Percentiles rank a stretch among this genome's conserved stretches.
phyloP scores from a whole-genome alignment of 2,888 invertebrate species.

The Panzeria rudis region DNA sequence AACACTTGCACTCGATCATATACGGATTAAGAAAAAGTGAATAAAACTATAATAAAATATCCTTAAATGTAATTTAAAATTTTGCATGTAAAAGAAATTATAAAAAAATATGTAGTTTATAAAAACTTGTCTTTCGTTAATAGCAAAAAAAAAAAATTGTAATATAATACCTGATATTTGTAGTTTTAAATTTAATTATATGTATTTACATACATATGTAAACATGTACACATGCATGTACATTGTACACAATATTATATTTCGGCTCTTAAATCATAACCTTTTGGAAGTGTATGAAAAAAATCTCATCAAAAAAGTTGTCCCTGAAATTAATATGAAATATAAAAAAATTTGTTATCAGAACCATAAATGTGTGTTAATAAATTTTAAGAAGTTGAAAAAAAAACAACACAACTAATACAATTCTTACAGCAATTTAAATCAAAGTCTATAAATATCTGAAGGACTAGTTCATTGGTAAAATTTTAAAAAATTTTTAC shows the following conservation, averaged over 20 bases:
- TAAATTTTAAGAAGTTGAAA: not conserved
- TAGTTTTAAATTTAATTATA: no score
- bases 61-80: constrained; percentile 33
- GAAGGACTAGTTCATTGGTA: not conserved
- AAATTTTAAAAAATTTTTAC: not conserved
- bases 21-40: not conserved
- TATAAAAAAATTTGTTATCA: not conserved
- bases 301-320: not conserved
- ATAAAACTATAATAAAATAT: not conserved
- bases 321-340: not conserved
- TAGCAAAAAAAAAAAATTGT: not conserved
- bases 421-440: not conserved
- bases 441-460: not conserved
- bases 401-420: not conserved
- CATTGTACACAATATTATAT: no score
- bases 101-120: not conserved
- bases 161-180: no score
- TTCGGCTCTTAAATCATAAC: not conserved
- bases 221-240: no score
- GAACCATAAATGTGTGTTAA: not conserved
- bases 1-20: not conserved
- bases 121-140: not conserved
- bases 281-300: not conserved
- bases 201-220: no score
- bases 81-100: not conserved